Conservation (phyloP, 2,888 invertebrate species). For the Keiferia lycopersicella region DNA sequence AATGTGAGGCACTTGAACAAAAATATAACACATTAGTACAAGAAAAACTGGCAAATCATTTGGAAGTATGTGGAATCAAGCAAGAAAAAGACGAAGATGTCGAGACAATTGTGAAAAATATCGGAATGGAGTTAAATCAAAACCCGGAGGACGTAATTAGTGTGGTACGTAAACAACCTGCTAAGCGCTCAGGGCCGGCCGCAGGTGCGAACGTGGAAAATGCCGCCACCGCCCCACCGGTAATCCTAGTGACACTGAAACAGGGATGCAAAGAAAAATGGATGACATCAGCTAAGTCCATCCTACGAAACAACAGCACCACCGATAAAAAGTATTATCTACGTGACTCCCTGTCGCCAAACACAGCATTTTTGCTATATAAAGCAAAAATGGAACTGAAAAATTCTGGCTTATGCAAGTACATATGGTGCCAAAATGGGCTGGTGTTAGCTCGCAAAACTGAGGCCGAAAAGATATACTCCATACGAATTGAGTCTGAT, state of each 20-base stretch:
- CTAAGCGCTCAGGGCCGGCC: constrained; percentile 6
- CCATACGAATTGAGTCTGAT: not conserved
- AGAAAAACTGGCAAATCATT: constrained; percentile 12
- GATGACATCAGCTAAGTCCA: constrained; percentile 23
- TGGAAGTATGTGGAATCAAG: constrained; percentile 27
- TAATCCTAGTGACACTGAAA: not conserved
- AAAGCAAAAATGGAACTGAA: constrained; percentile 28
- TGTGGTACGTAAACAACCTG: not conserved
- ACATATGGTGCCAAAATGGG: constrained; percentile 32
- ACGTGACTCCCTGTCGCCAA: constrained; percentile 26
- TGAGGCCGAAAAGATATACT: constrained; percentile 8
- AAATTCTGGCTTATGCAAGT: constrained; percentile 23
- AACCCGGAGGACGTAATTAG: not conserved
- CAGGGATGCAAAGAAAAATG: constrained; percentile 23
- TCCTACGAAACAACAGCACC: not conserved
- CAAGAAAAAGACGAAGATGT: constrained; percentile 1
- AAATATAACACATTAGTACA: constrained; percentile 30
- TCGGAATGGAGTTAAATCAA: not conserved
- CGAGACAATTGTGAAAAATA: not conserved
- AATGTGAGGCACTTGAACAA: constrained; percentile 29
- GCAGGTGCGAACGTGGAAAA: not conserved
- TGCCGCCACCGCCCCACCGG: not conserved
- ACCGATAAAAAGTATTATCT: constrained; percentile 15
- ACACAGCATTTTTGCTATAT: constrained; percentile 28
- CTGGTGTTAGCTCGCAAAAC: constrained; percentile 26